Base-by-base conservation (phyloP, 2,113 vertebrate genomes). In the Alligator sinensis region DNA sequence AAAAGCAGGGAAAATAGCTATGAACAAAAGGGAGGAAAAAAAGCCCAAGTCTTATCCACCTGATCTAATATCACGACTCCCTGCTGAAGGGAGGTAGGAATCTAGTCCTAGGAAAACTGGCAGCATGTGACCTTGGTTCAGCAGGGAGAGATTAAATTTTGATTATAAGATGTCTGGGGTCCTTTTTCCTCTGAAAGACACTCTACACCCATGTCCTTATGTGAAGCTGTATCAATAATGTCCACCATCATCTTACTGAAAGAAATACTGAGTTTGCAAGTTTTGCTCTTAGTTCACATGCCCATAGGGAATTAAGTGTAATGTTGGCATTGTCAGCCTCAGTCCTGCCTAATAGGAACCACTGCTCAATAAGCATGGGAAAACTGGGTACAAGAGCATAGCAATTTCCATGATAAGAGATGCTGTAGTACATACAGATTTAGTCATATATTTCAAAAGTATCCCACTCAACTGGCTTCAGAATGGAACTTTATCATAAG, bases 271-370 rank as follows among this genome's bases (percentile, higher is more conserved):
- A 60, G n/a, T 22, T 30, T 59, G 7, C 66, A 76, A 87, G 22
- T 30, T 92, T 77, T 81, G 54, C 63, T 58, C 25, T 34, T 38
- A 8, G 21, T 28, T 76, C 0, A 2, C 24, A 76, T 12, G 14
- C n/a, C 85, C 24, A 88, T 34, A 70, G 21, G 60, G 60, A 89
- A 59, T 55, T 61, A 89, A 77, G 7, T 60, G 21, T 4, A 66
- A 2, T 63, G 86, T 34, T 64, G n/a, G 80, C 0, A 1, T 24
- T n/a, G 81, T 25, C 0, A 0, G 18, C 84, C 81, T 77, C 62
- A 54, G 22, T 91, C 72, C 62, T 78, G 28, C 74, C 11, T 70
- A 57, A 9, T 34, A 66, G 70, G 84, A 91, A 59, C 30, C 34
- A n/a, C 34, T 70, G n/a, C 19, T 70, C 9, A 70, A 70, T 38